A percentile compares a stretch with the other conserved stretches of the same genome.
phyloP scores from a whole-genome alignment of 2,113 vertebrate species.

The Gallinago media region DNA sequence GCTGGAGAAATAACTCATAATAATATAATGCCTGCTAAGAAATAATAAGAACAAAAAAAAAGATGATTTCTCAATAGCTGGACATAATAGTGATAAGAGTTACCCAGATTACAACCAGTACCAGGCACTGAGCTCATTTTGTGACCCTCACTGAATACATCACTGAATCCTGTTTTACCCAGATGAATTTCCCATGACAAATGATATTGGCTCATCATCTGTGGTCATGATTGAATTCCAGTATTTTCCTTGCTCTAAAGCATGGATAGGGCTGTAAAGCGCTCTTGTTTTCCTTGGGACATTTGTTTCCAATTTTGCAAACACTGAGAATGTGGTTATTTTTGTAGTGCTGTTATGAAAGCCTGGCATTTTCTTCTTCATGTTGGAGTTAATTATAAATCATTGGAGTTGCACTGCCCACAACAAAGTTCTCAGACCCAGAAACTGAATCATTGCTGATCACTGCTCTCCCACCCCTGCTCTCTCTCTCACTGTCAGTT shows the following conservation, averaged over 20 bases:
- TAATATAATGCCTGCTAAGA: neutral
- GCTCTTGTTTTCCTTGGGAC: conserved; percentile 83
- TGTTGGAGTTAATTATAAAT: conserved; percentile 88
- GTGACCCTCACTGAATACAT: neutral
- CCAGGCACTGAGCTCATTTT: neutral
- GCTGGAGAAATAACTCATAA: neutral
- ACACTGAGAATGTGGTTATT: conserved; percentile 85
- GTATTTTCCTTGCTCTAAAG: conserved; percentile 81
- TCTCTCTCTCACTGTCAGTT: conserved; percentile 76
- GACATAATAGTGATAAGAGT: neutral
- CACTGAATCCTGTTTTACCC: conserved; percentile 80
- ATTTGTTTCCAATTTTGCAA: conserved; percentile 92
- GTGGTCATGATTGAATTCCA: conserved; percentile 80
- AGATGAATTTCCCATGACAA: conserved; percentile 92
- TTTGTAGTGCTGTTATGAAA: conserved; percentile 87
- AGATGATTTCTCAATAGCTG: neutral
- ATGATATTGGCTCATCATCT: conserved; percentile 85
- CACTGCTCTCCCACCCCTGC: conserved; percentile 70
- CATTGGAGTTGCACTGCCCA: conserved; percentile 79
- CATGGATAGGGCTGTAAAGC: conserved; percentile 75
- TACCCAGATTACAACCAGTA: neutral
- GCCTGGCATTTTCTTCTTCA: conserved; percentile 90
- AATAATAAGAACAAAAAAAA: neutral
- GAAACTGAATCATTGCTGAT: conserved; percentile 82
- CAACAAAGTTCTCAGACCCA: conserved; percentile 86